Percentiles rank a stretch among this genome's conserved stretches.
phyloP scores from a whole-genome alignment of 1,140 invertebrate species.

The Calephelis virginiensis region DNA sequence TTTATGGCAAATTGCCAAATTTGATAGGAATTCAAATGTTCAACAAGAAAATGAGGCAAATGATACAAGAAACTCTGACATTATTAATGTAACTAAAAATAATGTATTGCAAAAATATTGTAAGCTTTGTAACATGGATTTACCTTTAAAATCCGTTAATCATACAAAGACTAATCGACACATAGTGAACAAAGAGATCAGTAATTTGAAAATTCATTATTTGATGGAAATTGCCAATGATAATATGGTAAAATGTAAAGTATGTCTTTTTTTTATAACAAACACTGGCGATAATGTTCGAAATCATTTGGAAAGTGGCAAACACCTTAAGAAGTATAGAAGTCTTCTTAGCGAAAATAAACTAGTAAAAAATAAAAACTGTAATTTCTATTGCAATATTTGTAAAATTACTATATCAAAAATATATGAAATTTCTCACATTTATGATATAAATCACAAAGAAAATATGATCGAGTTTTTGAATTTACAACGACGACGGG shows the following conservation, averaged over 20 bases:
- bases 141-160: not conserved
- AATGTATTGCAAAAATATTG: not conserved
- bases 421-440: constrained; percentile 17
- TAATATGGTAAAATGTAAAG: constrained; percentile 13
- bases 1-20: not conserved
- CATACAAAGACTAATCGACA: constrained; percentile 7
- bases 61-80: too few species aligned
- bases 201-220: constrained; percentile 7
- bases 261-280: constrained; percentile 12
- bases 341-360: not conserved
- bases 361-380: constrained; percentile 6
- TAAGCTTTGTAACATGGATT: not conserved
- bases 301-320: not conserved
- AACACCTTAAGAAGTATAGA: not conserved
- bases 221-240: not conserved
- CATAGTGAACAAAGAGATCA: constrained; percentile 2
- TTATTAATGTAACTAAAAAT: too few species aligned
- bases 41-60: not conserved
- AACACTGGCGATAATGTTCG: not conserved
- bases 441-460: constrained; percentile 3
- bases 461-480: constrained; percentile 15
- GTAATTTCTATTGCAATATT: constrained; percentile 19
- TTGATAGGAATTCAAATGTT: not conserved
- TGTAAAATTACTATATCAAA: constrained; percentile 7
- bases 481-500: not conserved